A percentile compares a stretch with the other conserved stretches of the same genome.
phyloP scores from a whole-genome alignment of 2,888 invertebrate species.

The Drosophila ezoana region DNA sequence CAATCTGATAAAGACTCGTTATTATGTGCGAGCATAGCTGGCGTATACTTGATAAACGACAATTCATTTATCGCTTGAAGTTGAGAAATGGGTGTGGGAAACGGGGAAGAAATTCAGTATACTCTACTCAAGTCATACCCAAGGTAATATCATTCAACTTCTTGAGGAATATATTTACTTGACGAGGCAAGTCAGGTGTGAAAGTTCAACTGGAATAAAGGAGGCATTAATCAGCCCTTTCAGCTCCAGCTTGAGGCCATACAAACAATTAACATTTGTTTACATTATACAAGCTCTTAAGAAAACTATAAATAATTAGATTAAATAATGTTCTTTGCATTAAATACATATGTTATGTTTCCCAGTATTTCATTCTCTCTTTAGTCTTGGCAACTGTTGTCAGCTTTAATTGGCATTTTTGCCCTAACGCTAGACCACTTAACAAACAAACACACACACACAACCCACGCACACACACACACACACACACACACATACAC shows the following conservation, averaged over 20 bases:
- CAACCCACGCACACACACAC: constrained; percentile 3
- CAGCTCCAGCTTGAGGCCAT: no score
- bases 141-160: background rate
- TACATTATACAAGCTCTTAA: no score
- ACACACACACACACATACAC: background rate
- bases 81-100: background rate
- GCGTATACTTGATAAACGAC: constrained; percentile 44
- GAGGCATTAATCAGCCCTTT: no score
- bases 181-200: no score
- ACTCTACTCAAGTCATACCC: background rate
- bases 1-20: constrained; percentile 36
- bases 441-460: constrained; percentile 1
- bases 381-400: background rate
- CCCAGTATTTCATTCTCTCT: background rate
- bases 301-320: no score
- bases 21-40: constrained; percentile 32
- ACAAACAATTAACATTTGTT: no score
- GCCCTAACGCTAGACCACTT: constrained; percentile 11
- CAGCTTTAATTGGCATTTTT: constrained; percentile 21
- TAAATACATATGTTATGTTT: background rate
- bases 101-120: background rate
- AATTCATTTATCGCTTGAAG: constrained; percentile 6
- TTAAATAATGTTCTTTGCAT: background rate
- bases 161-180: no score
- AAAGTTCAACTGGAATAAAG: no score